Percentiles rank a stretch among this genome's conserved stretches.
These are phyloP conservation scores for Myripristis jacobus DNA, from an alignment of 2,797 vertebrate species.

Conservation along the genomic window DNA sequence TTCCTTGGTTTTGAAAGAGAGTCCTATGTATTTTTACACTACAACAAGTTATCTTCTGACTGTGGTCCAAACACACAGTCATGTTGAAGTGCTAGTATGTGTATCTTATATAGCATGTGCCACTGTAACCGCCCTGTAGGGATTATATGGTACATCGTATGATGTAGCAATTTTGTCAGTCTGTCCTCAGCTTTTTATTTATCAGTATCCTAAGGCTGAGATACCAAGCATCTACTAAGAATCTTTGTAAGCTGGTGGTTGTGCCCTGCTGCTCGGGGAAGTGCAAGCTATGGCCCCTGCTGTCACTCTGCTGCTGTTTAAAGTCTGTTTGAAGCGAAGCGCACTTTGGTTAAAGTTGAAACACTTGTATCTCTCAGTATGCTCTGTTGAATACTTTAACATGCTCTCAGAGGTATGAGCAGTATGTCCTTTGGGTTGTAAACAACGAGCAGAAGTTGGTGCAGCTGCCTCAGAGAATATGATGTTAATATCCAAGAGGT, in stretches of 20 bases:
- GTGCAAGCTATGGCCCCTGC: conserved; percentile 58
- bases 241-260: conserved; percentile 63
- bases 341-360: conserved; percentile 55
- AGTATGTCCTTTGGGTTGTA: conserved; percentile 39
- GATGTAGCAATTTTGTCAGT: conserved; percentile 56
- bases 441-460: conserved; percentile 30
- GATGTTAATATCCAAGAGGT: too few species aligned
- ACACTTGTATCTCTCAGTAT: conserved; percentile 47
- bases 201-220: conserved; percentile 59
- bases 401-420: conserved; percentile 41
- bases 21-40: conserved; percentile 1
- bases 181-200: conserved; percentile 55
- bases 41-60: conserved; percentile 6
- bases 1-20: conserved; percentile 5
- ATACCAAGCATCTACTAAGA: conserved; percentile 63
- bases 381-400: conserved; percentile 43
- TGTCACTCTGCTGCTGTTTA: conserved; percentile 60
- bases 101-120: conserved; percentile 37
- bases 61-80: conserved; percentile 34
- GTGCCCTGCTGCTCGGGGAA: conserved; percentile 44
- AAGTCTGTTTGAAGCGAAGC: conserved; percentile 62
- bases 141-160: conserved; percentile 37
- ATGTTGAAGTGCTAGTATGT: conserved; percentile 16
- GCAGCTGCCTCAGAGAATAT: conserved; percentile 16
- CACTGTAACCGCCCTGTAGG: conserved; percentile 37